Evolutionary conservation across 92 coral and sea anemone genomes (phyloP).

Genomic region (Montipora capitata): DNA sequence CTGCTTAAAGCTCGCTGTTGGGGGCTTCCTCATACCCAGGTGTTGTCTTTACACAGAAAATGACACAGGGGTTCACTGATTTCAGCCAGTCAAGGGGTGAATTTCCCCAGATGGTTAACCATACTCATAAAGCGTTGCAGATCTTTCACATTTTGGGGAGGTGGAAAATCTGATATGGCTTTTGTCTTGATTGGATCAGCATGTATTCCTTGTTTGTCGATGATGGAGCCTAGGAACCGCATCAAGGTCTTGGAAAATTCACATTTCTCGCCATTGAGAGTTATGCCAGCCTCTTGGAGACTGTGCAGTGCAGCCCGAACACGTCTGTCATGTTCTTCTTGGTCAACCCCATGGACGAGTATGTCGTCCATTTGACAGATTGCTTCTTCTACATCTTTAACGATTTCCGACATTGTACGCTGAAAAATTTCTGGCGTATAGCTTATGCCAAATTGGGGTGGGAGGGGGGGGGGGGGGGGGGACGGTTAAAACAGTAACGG

Average conservation of each 20-base stretch:
- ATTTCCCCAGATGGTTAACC: conserved; percentile 17
- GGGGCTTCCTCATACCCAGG: conserved; percentile 42
- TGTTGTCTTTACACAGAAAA: conserved; percentile 22
- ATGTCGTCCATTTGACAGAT: conserved; percentile 72
- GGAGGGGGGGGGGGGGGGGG: neutral
- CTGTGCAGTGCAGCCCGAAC: neutral
- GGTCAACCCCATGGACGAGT: conserved; percentile 64
- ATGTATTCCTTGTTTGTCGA: no score
- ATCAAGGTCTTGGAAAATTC: no score
- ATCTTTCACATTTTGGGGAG: no score
- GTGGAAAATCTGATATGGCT: no score
- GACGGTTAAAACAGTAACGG: conserved; percentile 34
- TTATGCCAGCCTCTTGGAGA: no score
- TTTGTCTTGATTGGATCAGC: no score
- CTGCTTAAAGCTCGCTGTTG: conserved; percentile 54
- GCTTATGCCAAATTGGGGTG: conserved; percentile 51
- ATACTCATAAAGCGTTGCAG: no score
- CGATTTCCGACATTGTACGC: conserved; percentile 65
- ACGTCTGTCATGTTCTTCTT: conserved; percentile 66
- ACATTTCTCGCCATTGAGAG: no score
- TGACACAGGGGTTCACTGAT: conserved; percentile 57
- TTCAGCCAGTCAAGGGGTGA: conserved; percentile 29
- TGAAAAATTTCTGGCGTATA: conserved; percentile 55
- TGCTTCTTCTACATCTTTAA: conserved; percentile 42
- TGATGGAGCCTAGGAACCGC: no score